Base-by-base conservation (phyloP, 2,888 invertebrate genomes). In the Pristionchus arcanus region DNA sequence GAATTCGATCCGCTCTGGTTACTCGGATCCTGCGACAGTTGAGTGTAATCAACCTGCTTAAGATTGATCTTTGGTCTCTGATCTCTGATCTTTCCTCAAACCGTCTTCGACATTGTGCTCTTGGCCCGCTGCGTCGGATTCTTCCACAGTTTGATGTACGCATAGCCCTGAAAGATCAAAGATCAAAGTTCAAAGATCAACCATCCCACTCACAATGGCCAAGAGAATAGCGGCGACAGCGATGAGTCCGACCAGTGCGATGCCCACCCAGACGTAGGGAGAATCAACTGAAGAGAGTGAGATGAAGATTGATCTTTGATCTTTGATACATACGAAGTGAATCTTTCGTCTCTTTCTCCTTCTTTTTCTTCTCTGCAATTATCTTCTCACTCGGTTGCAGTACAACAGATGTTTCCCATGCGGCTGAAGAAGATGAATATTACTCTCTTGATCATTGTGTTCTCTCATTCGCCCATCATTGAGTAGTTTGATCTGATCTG, bases 281-380 rank as follows among this genome's bases (percentile, higher is more conserved):
- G 49, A 81, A 37, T 81, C 49, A 11, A 81, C 81, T 49, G 81
- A 49, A 81, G 77, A 42, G 4, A 49, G 7, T 49, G 13, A 16
- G 37, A 37, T 34, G 37, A 2, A 31, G 28, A 74, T 34, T 74
- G 74, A 74, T 74, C 74, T 74, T 74, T 74, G 74, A 74, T 74
- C 74, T 74, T 37, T 74, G 34, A 34, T 25, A 2, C 37, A 4
- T 21, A 37, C 74, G 59, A 63, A 74, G 74, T 16, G 21, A 37
- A 37, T 37, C 68, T 15, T 68, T 68, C 28, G 31, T 16, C 74
- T 19, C 74, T 37, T 34, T 34, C 21, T 74, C 34, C 19, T 74
- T 37, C 74, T 74, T 16, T 37, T 37, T 19, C 74, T 21, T 68
- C 74, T 37, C 68, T 68, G 34, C 37, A 1, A 11, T 37, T 37